Percentiles rank a stretch among this genome's conserved stretches.
These are phyloP conservation scores for Eremobia ochroleuca DNA, from an alignment of 2,888 invertebrate genomes.

Conservation along the genomic window DNA sequence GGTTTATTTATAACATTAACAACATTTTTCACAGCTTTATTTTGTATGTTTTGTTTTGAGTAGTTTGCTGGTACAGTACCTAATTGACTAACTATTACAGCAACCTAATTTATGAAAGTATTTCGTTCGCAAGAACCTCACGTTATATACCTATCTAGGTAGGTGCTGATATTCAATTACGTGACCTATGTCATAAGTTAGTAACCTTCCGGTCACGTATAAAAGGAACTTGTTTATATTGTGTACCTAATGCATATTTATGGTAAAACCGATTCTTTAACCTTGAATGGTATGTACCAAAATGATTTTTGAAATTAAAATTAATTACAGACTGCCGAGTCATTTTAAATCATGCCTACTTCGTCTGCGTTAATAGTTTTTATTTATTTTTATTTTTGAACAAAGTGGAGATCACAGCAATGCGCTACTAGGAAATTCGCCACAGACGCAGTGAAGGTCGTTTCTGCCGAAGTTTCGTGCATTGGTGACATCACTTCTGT, in stretches of 20 bases:
- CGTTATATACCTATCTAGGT: background rate
- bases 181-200: conserved; percentile 46
- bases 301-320: conserved; percentile 20
- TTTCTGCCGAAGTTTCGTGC: conserved; percentile 40
- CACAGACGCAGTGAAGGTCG: conserved; percentile 30
- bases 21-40: conserved; percentile 27
- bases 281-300: conserved; percentile 15
- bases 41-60: conserved; percentile 23
- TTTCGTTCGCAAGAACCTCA: conserved; percentile 21
- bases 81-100: conserved; percentile 30
- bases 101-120: conserved; percentile 12
- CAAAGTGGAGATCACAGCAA: conserved; percentile 17
- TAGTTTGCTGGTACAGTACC: conserved; percentile 30
- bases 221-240: conserved; percentile 22
- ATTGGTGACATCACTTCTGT: conserved; percentile 57
- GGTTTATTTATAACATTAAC: conserved; percentile 21
- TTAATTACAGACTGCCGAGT: background rate
- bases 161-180: conserved; percentile 37
- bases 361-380: conserved; percentile 1
- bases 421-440: conserved; percentile 36
- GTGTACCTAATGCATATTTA: background rate
- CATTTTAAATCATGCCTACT: conserved; percentile 35
- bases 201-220: conserved; percentile 45
- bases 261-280: conserved; percentile 32
- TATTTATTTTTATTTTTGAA: conserved; percentile 19